phyloP scores from a whole-genome alignment of 2,113 vertebrate genomes.

The Labeo rohita region DNA sequence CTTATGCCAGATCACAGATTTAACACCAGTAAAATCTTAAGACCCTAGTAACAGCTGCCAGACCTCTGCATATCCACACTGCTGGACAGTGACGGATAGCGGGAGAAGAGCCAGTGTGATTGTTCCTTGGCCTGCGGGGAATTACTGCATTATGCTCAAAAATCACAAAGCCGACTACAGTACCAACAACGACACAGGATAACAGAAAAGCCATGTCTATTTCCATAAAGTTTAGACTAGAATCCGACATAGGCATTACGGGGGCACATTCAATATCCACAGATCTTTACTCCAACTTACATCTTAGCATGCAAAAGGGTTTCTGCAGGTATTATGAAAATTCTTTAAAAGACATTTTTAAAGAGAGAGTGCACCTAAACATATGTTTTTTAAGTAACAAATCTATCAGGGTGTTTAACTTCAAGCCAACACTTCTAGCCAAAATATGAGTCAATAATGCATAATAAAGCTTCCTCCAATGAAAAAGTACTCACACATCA shows the following conservation, averaged over 20 bases:
- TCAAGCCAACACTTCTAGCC: no score
- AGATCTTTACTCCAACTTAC: background rate
- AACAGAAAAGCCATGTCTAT: background rate
- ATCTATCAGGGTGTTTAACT: no score
- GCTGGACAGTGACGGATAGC: conserved; percentile 70
- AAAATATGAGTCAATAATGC: background rate
- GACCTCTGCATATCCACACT: conserved; percentile 57
- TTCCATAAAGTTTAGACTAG: background rate
- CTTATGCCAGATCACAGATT: conserved; percentile 4
- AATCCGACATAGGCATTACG: background rate
- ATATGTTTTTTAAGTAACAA: background rate
- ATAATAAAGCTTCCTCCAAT: background rate
- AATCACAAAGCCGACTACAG: conserved; percentile 16
- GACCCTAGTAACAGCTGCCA: conserved; percentile 70
- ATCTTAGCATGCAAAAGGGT: background rate
- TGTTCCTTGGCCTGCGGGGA: conserved; percentile 61
- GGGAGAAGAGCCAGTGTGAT: conserved; percentile 69
- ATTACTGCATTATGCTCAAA: conserved; percentile 56
- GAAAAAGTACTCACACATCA: background rate
- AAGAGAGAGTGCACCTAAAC: background rate
- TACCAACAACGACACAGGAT: background rate
- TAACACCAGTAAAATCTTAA: conserved; percentile 31
- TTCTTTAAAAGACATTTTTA: background rate
- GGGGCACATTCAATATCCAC: no score
- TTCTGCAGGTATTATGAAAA: background rate